phyloP scores from a whole-genome alignment of 2,797 vertebrate species.

The Notamacropus eugenii region DNA sequence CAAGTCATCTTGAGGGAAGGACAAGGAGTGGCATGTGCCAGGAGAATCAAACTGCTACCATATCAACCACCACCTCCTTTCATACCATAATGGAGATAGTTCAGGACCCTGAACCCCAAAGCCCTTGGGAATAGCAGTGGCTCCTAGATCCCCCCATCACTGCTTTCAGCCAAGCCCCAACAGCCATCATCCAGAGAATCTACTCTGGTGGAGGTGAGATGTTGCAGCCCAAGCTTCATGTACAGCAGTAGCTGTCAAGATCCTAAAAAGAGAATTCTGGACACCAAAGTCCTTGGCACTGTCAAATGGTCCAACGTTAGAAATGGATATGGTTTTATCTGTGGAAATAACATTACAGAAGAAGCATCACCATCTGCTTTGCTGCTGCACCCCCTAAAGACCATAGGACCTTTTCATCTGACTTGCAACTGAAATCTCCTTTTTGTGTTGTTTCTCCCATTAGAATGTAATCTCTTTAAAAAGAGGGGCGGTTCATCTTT shows the following conservation, averaged over 20 bases:
- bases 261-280: neutral
- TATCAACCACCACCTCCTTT: neutral
- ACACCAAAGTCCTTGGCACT: neutral
- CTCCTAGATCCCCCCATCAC: neutral
- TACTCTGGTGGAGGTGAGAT: neutral
- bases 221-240: neutral
- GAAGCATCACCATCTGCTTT: neutral
- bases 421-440: neutral
- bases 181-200: neutral
- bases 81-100: neutral
- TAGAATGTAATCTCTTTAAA: neutral
- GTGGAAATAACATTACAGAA: neutral
- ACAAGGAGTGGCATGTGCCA: neutral
- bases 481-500: neutral
- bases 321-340: neutral
- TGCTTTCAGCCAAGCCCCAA: neutral
- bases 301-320: neutral
- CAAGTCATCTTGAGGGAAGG: neutral
- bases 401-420: neutral
- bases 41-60: neutral
- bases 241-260: neutral
- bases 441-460: neutral
- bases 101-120: neutral
- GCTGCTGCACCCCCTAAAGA: neutral
- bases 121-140: neutral